Conservation (phyloP, 53 echinoderm and acorn worm species). For the Pentamera pediparva region DNA sequence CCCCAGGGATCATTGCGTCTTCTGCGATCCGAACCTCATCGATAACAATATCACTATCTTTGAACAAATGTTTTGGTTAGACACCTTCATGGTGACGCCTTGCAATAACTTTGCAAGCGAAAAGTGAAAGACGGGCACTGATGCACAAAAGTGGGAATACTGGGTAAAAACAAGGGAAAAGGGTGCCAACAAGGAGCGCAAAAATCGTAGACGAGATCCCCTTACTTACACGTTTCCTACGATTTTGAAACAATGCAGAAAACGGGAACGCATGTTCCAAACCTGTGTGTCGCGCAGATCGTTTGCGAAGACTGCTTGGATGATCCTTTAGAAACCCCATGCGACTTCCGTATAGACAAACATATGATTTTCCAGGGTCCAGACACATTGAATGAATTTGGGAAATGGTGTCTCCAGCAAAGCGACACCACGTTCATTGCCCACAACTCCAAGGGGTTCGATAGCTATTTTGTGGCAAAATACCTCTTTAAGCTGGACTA, state of each 20-base stretch:
- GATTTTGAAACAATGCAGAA: conserved; percentile 31
- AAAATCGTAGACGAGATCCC: too few species aligned
- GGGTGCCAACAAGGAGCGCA: too few species aligned
- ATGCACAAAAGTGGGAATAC: too few species aligned
- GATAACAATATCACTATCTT: background rate
- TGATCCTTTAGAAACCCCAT: conserved; percentile 2
- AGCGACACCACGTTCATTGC: conserved; percentile 17
- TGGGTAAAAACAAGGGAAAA: too few species aligned
- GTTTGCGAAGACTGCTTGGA: conserved; percentile 22
- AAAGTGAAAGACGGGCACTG: background rate
- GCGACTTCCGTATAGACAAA: background rate
- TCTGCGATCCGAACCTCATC: background rate
- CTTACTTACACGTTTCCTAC: conserved; percentile 10
- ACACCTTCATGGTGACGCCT: background rate
- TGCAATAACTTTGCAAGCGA: background rate
- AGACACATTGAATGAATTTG: conserved; percentile 24
- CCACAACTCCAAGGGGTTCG: too few species aligned
- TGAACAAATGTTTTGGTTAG: background rate
- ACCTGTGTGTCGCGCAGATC: conserved; percentile 30
- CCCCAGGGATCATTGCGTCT: background rate
- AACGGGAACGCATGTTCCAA: conserved; percentile 27
- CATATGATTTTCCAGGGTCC: conserved; percentile 14
- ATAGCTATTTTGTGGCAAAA: conserved; percentile 21
- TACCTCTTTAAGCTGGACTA: conserved; percentile 16
- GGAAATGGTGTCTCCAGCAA: conserved; percentile 7